Evolutionary conservation across 2,113 vertebrate genomes (phyloP).

Genomic region (Pelmatolapia mariae): DNA sequence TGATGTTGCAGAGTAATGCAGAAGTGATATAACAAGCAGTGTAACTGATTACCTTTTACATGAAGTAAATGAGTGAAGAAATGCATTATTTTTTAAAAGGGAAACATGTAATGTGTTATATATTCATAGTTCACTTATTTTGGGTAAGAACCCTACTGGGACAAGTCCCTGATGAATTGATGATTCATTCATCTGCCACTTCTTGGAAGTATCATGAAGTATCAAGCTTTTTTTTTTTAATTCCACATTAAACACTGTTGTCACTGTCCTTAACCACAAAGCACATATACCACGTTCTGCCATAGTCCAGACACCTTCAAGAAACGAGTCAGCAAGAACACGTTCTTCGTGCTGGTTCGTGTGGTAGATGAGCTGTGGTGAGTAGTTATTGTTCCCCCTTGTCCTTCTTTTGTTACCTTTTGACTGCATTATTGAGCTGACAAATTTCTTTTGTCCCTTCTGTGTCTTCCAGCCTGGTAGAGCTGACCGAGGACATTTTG

Average conservation of each 20-base stretch:
- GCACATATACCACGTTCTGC: conserved; percentile 93
- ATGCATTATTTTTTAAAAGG: not conserved
- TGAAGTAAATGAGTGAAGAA: not conserved
- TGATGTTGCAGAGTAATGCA: not conserved
- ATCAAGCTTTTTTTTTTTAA: not conserved
- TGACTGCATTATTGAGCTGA: not conserved
- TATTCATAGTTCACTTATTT: not conserved
- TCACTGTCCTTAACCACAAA: conserved; percentile 75
- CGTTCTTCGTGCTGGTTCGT: conserved; percentile 95
- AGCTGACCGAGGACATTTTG: conserved; percentile 93
- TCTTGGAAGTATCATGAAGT: not conserved
- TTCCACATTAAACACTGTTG: not conserved
- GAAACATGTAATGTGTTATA: not conserved
- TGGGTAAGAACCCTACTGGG: not conserved
- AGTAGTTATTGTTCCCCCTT: conserved; percentile 51
- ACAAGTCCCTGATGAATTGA: not conserved
- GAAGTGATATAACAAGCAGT: not conserved
- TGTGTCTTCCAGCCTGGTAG: conserved; percentile 79
- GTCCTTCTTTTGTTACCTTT: not conserved
- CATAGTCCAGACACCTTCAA: conserved; percentile 94
- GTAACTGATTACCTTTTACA: not conserved
- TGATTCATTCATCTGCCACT: not conserved
- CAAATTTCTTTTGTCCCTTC: not conserved
- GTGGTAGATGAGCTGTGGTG: conserved; percentile 98
- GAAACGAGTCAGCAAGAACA: conserved; percentile 98